Base-by-base conservation (phyloP, 2,888 invertebrate species). In the Epinotia bilunana region DNA sequence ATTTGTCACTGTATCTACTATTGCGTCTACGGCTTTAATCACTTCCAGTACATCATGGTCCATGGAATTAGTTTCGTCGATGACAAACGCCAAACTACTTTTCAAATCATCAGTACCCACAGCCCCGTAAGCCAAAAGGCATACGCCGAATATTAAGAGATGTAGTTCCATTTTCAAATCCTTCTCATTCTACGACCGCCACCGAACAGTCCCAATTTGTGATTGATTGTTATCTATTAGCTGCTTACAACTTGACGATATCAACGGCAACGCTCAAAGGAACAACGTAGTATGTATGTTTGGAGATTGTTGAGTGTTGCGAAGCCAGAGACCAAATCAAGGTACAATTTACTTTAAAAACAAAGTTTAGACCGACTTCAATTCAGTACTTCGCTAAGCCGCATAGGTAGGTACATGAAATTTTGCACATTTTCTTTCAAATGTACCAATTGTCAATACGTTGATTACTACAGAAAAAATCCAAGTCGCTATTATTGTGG, bases 1-100 rank as follows among this genome's bases (percentile, higher is more conserved):
- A 13, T 80, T 81, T 11, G 85, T 53, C 2, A 91, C 88, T 0
- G 86, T 84, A 68, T 91, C 86, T 75, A 91, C 91, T 71, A 92
- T 86, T 3, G 78, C 73, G 12, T 86, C 82, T 0, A 84, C 85
- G 71, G 82, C 83, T 0, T 72, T 11, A 74, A 82, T 89, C 7
- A 91, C 90, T 82, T 84, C 80, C 0, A 39, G 43, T 20, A 92
- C 90, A 70, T 91, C 91, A 46, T 84, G 20, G 0, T 0, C 0
- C 92, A 92, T 92, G 0, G 91, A 91, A 0, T 0, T 64, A 0
- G 92, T 91, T 13, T 88, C 84, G 67, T 92, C 92, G 12, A 92
- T 91, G 0, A 90, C 87, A 74, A 91, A 90, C 0, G 86, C 83
- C 11, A 92, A 82, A 81, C 90, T 90, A 28, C 87, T 83, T 80